Conservation (phyloP, 2,113 vertebrate species). For the Pan troglodytes region NHGRI_mPanTro3-v2.1_pri NC_072403.2:110983501-110984000, state of each 20-base stretch:
- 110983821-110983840: not conserved
- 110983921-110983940: not conserved
- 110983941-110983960: not conserved
- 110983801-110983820: not conserved
- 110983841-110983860: not conserved
- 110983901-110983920: not conserved
- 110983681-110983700: not conserved
- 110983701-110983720: not conserved
- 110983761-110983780: not conserved
- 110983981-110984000: slow-evolving; percentile 24
- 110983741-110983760: not conserved
- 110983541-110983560: not conserved
- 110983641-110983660: not conserved
- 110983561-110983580: not conserved
- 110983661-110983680: not conserved
- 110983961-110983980: not conserved
- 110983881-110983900: not conserved
- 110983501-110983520: not conserved
- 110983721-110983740: not conserved
- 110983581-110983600: not conserved
- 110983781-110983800: not conserved
- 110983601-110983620: not conserved
- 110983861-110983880: slow-evolving; percentile 3
- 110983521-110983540: not conserved
- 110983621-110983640: not conserved